A percentile compares a stretch with the other conserved stretches of the same genome.
These are phyloP conservation scores for Allolobophora icterica DNA, from an alignment of 2,888 invertebrate genomes.

Conservation along the genomic window DNA sequence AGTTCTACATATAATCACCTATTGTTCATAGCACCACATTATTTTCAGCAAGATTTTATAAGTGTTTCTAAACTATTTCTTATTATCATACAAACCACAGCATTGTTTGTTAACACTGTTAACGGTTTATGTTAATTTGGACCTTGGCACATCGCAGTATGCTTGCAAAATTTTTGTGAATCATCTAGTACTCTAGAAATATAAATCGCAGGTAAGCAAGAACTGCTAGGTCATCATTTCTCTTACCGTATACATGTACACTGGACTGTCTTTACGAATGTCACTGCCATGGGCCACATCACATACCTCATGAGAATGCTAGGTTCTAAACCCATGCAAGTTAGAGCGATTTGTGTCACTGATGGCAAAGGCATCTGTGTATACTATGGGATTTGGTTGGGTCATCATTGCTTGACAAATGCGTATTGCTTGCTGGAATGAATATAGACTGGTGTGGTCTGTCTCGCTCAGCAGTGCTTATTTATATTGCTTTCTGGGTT, in stretches of 20 bases:
- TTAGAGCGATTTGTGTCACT: background rate
- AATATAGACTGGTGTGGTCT: no score
- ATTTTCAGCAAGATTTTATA: background rate
- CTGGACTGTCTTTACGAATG: no score
- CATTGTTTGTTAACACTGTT: background rate
- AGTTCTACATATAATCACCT: background rate
- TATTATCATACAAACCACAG: background rate
- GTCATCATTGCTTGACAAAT: background rate
- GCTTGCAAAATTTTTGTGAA: background rate
- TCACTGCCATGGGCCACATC: no score
- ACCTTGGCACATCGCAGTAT: background rate
- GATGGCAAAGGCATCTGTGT: background rate
- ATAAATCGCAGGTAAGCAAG: background rate
- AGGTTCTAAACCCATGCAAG: no score
- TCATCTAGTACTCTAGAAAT: background rate
- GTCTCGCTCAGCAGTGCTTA: no score
- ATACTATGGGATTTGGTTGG: background rate
- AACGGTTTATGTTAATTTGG: background rate
- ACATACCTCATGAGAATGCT: no score
- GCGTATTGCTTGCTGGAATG: background rate
- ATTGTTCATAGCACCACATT: background rate
- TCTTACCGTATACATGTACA: background rate
- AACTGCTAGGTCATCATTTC: background rate
- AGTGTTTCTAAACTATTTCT: background rate
- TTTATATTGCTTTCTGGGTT: no score